These are phyloP conservation scores for Hylomyscus alleni DNA, from an alignment of 2,797 vertebrate species.

Conservation along the genomic window DNA sequence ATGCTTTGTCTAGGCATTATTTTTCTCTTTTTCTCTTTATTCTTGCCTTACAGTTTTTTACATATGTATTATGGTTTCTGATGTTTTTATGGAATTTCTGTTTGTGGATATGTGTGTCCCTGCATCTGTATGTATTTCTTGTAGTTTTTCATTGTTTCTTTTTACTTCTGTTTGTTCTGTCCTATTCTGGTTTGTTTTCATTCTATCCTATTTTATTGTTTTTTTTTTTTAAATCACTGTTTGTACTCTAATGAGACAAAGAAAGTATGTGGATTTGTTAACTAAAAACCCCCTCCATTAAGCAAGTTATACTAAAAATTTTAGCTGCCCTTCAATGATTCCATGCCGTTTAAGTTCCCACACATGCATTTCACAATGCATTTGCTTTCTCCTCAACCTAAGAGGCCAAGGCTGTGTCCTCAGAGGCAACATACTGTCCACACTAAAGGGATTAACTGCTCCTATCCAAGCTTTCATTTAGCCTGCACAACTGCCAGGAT, in stretches of 20 bases:
- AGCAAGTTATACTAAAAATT: neutral
- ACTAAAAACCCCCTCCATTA: neutral
- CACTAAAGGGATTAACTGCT: slow-evolving; percentile 78
- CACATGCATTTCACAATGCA: slow-evolving; percentile 8
- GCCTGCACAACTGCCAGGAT: slow-evolving; percentile 10
- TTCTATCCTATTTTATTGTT: neutral
- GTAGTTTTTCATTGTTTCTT: neutral
- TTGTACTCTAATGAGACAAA: neutral
- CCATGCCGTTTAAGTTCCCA: neutral
- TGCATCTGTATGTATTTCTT: neutral
- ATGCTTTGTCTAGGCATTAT: neutral
- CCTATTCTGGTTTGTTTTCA: neutral
- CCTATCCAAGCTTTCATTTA: slow-evolving; percentile 65
- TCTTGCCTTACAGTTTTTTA: neutral
- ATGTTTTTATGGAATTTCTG: neutral
- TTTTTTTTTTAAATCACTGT: neutral
- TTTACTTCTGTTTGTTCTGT: neutral
- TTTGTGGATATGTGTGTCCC: neutral
- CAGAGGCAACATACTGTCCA: slow-evolving; percentile 19
- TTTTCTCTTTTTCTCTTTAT: neutral
- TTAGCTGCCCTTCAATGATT: neutral
- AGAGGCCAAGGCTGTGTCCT: neutral
- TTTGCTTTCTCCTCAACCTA: slow-evolving; percentile 11
- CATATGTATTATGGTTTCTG: neutral
- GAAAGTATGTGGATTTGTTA: neutral